Conservation (phyloP, 1,140 invertebrate genomes). For the Drosophila saltans region DNA sequence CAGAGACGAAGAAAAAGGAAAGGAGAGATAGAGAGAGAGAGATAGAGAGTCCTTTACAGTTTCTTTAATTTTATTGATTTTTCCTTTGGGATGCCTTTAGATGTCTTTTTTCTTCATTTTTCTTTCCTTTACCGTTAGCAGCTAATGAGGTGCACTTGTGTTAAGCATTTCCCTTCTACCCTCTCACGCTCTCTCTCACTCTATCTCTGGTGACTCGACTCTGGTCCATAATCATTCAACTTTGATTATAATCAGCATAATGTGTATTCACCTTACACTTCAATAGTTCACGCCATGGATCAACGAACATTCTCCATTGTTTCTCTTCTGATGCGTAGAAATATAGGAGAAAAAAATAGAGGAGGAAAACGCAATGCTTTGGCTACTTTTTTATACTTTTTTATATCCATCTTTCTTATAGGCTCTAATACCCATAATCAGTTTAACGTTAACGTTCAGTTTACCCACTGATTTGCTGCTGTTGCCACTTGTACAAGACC, state of each 20-base stretch:
- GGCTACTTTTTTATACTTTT: constrained; percentile 15
- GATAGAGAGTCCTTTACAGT: constrained; percentile 26
- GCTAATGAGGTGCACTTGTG: constrained; percentile 74
- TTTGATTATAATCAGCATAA: constrained; percentile 78
- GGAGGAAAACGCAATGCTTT: constrained; percentile 20
- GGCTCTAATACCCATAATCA: constrained; percentile 80
- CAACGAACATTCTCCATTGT: constrained; percentile 24
- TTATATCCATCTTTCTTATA: constrained; percentile 63
- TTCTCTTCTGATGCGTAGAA: constrained; percentile 50
- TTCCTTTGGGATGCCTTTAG: constrained; percentile 27
- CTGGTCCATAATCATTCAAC: constrained; percentile 52
- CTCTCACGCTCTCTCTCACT: constrained; percentile 10
- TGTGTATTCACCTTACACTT: constrained; percentile 80
- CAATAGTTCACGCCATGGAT: constrained; percentile 79
- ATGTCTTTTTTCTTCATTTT: constrained; percentile 15
- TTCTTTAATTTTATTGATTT: constrained; percentile 80
- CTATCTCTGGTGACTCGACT: background rate
- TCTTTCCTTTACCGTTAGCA: constrained; percentile 37
- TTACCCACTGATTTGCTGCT: constrained; percentile 76
- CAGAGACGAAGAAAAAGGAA: background rate
- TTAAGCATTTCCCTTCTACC: background rate
- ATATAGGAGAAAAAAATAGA: constrained; percentile 7
- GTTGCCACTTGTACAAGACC: constrained; percentile 51
- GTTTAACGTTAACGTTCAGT: constrained; percentile 78
- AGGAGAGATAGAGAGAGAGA: background rate